phyloP scores from a whole-genome alignment of 2,113 vertebrate genomes.

The Damaliscus lunatus region DNA sequence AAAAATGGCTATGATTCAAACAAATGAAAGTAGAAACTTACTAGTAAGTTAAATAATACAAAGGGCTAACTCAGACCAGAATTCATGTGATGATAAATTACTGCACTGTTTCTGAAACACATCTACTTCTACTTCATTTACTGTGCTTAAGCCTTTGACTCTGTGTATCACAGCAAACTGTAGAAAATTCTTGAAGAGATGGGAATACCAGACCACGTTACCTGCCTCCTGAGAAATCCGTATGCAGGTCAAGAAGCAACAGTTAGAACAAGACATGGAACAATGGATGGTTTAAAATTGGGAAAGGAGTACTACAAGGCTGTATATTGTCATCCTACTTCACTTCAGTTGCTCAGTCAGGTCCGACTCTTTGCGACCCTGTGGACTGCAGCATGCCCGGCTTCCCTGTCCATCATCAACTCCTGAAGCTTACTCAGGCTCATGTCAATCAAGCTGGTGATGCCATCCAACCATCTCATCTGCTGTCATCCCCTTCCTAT shows the following conservation, averaged over 20 bases:
- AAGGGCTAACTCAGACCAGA: neutral
- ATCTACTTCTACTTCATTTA: neutral
- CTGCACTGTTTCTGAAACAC: neutral
- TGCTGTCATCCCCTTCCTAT: neutral
- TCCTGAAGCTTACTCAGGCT: neutral
- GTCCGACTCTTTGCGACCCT: neutral
- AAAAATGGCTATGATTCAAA: neutral
- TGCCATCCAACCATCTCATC: neutral
- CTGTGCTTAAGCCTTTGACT: neutral
- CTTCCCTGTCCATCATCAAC: neutral
- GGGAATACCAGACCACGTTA: neutral
- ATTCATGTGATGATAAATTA: constrained; percentile 3
- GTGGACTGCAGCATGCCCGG: neutral
- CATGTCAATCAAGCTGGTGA: neutral
- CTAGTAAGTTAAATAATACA: neutral
- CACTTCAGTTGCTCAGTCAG: neutral
- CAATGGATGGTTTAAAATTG: neutral
- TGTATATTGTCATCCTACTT: neutral
- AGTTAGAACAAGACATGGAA: neutral
- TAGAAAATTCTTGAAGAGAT: neutral
- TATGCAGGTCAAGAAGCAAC: neutral
- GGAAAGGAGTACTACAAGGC: neutral
- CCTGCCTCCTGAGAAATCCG: neutral
- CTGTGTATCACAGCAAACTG: neutral
- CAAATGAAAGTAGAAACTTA: constrained; percentile 10